Percentiles rank a stretch among this genome's conserved stretches.
phyloP scores from a whole-genome alignment of 2,888 invertebrate genomes.

The Uloborus plumipes region DNA sequence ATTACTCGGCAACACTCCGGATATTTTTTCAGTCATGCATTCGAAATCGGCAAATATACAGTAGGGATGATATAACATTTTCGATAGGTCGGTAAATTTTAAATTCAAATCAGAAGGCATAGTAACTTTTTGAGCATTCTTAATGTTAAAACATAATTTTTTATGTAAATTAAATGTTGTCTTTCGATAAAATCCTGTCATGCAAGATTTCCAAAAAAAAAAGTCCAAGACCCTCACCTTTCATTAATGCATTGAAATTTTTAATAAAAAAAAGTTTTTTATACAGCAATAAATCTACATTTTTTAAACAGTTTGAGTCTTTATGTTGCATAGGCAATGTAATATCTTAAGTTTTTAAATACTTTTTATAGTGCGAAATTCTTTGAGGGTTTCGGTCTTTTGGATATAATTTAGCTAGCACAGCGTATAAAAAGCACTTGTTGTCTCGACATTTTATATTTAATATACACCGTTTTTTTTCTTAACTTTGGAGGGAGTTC shows the following conservation, averaged over 20 bases:
- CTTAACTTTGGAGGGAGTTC: background rate
- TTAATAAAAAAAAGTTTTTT: background rate
- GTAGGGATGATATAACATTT: constrained; percentile 12
- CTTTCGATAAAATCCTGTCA: background rate
- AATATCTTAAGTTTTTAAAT: background rate
- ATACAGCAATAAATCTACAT: no score
- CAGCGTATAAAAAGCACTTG: constrained; percentile 5
- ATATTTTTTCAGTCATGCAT: background rate
- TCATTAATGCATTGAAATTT: no score
- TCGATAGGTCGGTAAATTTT: background rate
- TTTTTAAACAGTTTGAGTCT: background rate
- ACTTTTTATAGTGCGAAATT: constrained; percentile 2
- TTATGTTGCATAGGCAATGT: constrained; percentile 1
- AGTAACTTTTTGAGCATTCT: no score
- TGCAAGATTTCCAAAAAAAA: constrained; percentile 9
- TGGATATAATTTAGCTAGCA: background rate
- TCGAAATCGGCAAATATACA: constrained; percentile 1
- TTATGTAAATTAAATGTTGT: background rate
- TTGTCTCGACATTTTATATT: background rate
- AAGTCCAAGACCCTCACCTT: background rate
- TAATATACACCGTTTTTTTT: background rate
- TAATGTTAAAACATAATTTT: background rate
- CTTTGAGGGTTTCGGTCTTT: background rate
- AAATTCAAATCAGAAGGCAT: no score
- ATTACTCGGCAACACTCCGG: background rate